Percentiles rank a stretch among this genome's conserved stretches.
These are phyloP conservation scores for Alloplasta piceator DNA, from an alignment of 2,888 invertebrate genomes.

Conservation along the genomic window DNA sequence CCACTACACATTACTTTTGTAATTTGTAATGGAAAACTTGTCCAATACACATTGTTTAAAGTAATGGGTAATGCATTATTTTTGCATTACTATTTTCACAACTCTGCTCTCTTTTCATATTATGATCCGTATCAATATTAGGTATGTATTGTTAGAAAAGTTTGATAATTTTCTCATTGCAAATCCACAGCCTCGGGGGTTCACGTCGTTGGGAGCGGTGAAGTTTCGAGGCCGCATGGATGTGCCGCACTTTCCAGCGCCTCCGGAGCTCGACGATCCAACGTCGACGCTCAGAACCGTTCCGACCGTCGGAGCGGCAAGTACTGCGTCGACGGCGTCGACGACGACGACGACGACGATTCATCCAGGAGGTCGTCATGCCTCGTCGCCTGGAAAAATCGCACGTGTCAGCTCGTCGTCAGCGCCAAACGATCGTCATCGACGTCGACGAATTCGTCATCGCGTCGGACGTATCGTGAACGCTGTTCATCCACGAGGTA, in stretches of 20 bases:
- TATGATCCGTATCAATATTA: conserved; percentile 3
- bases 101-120: neutral
- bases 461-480: conserved; percentile 67
- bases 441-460: conserved; percentile 63
- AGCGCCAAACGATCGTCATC: conserved; percentile 56
- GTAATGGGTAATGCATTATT: no score
- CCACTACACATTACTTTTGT: no score
- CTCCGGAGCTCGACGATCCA: conserved; percentile 74
- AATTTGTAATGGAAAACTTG: no score
- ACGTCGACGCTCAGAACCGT: conserved; percentile 71
- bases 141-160: conserved; percentile 38
- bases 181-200: conserved; percentile 45
- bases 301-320: conserved; percentile 66
- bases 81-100: no score
- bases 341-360: conserved; percentile 53
- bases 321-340: conserved; percentile 41
- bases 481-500: conserved; percentile 70
- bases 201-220: conserved; percentile 34
- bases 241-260: conserved; percentile 79
- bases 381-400: conserved; percentile 58
- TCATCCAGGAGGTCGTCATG: conserved; percentile 53
- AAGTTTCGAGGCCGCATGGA: conserved; percentile 73
- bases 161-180: conserved; percentile 24
- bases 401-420: conserved; percentile 50
- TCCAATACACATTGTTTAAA: no score